Base-by-base conservation (phyloP, 2,888 invertebrate species). In the Acrobasis suavella region DNA sequence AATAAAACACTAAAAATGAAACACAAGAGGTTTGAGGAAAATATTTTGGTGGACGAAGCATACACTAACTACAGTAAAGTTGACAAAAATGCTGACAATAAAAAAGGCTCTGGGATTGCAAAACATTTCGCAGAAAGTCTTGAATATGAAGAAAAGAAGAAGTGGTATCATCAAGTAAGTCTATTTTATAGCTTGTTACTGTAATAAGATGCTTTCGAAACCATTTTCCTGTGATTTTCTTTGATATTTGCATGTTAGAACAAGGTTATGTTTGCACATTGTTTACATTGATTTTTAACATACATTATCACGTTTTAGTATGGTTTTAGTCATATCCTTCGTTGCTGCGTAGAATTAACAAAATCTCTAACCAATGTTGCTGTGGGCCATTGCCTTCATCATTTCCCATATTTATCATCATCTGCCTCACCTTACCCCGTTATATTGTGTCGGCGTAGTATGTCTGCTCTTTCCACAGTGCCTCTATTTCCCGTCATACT, bases 111-210 rank as follows among this genome's bases (percentile, higher is more conserved):
- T 66, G 89, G 89, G 9, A 91, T 91, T 32, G 92, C 92, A 1
- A 91, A 87, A 73, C 83, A 91, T 75, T 90, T 92, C 65, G 92
- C 92, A 46, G 89, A 92, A 76, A 89, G 85, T 60, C 81, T 92
- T 39, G 93, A 93, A 70, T 91, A 89, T 75, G 91, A 88, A 51
- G 93, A 92, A 58, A 88, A 90, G 67, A 93, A 92, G 80, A 95
- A 95, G 77, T 96, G 95, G 95, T 95, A 93, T 76, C 92, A 94
- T 66, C 94, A 94, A 85, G 93, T 94, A 88, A 76, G 69, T 67
- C 55, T 39, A 15, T 37, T 3, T 39, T 55, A 39, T 9, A 49
- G 9, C 9, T 2, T 46, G n/a, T 3, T 16, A 22, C 0, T 10
- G 6, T 10, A 16, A 15, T 17, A 22, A 2, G 8, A 14, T 9